A percentile compares a stretch with the other conserved stretches of the same genome.
Conservation (phyloP, 2,113 vertebrate genomes). For the Morphnarchus princeps region DNA sequence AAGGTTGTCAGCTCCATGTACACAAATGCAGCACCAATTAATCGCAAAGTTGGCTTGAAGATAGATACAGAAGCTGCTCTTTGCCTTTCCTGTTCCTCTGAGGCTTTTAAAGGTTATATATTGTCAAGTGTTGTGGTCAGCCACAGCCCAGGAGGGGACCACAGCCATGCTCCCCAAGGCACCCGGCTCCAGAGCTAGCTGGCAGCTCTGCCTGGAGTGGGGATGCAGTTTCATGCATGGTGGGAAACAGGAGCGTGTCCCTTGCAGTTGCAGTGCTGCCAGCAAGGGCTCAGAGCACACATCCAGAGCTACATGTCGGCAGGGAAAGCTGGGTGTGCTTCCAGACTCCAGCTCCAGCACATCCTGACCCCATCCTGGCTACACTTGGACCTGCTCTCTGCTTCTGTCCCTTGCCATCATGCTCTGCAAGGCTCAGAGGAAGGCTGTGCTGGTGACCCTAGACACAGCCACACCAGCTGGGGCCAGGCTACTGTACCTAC, state of each 20-base stretch:
- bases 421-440: not conserved
- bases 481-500: not conserved
- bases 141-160: not conserved
- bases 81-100: not conserved
- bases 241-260: not conserved
- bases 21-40: fast-evolving
- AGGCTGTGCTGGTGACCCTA: not conserved
- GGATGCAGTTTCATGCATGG: fast-evolving
- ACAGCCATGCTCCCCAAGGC: fast-evolving
- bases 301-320: fast-evolving
- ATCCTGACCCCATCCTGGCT: no score
- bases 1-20: no score
- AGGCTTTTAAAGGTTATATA: not conserved
- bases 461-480: no score
- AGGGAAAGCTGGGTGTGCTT: no score
- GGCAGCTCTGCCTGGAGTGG: no score
- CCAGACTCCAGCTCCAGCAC: not conserved
- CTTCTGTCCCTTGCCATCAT: fast-evolving
- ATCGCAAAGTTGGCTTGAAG: not conserved
- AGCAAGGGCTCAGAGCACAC: not conserved
- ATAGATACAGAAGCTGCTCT: not conserved
- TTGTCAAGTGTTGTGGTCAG: not conserved
- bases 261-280: fast-evolving
- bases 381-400: not conserved
- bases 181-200: not conserved